Evolutionary conservation across 2,797 vertebrate species (phyloP), one percentile per base, ranked within the genome.

Genomic region (Enoplosus armatus): DNA sequence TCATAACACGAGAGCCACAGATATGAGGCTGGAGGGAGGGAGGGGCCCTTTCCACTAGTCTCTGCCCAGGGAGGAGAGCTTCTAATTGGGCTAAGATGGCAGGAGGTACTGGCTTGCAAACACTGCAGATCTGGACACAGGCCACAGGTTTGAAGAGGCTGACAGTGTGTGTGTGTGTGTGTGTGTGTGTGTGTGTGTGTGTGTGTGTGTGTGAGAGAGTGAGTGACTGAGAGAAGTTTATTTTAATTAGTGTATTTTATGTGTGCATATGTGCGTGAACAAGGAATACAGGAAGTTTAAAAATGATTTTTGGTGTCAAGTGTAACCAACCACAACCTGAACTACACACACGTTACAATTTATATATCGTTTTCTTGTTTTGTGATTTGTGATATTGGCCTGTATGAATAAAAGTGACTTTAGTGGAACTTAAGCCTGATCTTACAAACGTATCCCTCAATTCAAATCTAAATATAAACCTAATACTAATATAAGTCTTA

Each of bases 41-140:
- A 77, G 86, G 79, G 82, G 45, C 10, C 22, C 67, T 66, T 61
- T 72, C 54, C 51, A n/a, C 80, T 67, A 41, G 79, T 68, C 60
- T 55, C 65, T 82, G 85, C 88, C 75, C 63, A 69, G 83, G 80
- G 71, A 88, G 84, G 80, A 73, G 85, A 85, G 84, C 77, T 72
- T 87, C 87, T 94, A 94, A 93, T 93, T 93, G 92, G 93, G 87
- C 76, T 84, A 82, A 85, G 82, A 88, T 88, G 84, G 89, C 88
- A 88, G 80, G 84, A 90, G 88, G 86, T 72, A 69, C 80, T 83
- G 87, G 87, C 79, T 86, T 50, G 53, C 75, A 83, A 87, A 83
- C 78, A 79, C 75, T 77, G 82, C 73, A 72, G 81, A 84, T 88
- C 86, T 93, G 88, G 90, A 92, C 77, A 77, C 75, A 83, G 84